Conservation (phyloP, 2,888 invertebrate genomes). For the Acanthosoma haemorrhoidale region DNA sequence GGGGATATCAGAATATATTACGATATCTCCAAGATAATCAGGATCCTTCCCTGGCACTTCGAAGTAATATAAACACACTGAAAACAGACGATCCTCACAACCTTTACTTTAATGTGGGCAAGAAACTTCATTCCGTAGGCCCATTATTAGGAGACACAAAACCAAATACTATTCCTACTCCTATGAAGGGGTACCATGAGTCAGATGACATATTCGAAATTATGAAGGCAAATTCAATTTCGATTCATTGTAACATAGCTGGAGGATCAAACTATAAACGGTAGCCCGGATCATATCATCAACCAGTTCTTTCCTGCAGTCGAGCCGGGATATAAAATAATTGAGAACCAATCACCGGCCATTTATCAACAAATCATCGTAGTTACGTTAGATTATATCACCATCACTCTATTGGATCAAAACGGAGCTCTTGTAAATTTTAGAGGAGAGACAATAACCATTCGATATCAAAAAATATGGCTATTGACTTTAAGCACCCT, state of each 20-base stretch:
- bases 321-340: neutral
- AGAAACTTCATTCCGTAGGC: neutral
- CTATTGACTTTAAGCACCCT: no score
- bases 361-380: neutral
- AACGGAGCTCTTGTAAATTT: no score
- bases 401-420: neutral
- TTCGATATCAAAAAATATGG: no score
- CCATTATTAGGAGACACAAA: neutral
- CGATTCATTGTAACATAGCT: neutral
- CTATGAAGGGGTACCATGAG: neutral
- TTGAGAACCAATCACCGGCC: neutral
- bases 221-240: no score
- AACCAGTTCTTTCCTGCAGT: neutral
- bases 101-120: neutral
- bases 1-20: no score
- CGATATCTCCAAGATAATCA: no score
- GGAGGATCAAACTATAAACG: neutral
- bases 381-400: neutral
- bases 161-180: neutral
- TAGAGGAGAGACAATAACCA: no score
- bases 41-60: no score
- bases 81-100: neutral
- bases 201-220: neutral
- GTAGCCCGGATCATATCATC: neutral
- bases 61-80: no score